Evolutionary conservation across 1,140 invertebrate genomes (phyloP).

Genomic region (Aphis craccivora): DNA sequence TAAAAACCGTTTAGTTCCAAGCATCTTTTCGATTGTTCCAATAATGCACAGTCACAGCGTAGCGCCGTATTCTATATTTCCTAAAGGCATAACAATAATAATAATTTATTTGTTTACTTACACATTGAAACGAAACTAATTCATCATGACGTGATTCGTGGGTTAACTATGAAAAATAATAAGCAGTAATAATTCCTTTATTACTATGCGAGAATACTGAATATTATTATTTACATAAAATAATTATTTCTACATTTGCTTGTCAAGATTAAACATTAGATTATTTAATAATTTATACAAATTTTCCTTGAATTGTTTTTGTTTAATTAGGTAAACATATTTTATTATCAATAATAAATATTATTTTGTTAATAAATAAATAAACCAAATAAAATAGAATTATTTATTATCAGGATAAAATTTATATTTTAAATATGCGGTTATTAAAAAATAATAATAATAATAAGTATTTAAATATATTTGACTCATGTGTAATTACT

Average conservation of each 20-base stretch:
- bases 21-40: conserved; percentile 36
- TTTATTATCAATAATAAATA: not conserved
- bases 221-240: not conserved
- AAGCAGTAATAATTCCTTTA: not conserved
- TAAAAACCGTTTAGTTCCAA: conserved; percentile 48
- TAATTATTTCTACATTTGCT: not conserved
- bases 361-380: not conserved
- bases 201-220: not conserved
- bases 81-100: not conserved
- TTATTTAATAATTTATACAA: not conserved
- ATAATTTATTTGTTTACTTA: conserved; percentile 20
- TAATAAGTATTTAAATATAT: too few relatives aligned
- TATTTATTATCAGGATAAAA: not conserved
- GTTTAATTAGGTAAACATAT: not conserved
- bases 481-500: too few relatives aligned
- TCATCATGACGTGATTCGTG: not conserved
- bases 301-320: not conserved
- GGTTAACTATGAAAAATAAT: not conserved
- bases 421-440: not conserved
- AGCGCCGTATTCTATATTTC: not conserved
- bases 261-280: not conserved
- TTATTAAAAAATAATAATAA: not conserved
- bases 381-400: not conserved
- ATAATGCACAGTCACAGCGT: conserved; percentile 34
- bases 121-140: not conserved